phyloP scores from a whole-genome alignment of 2,113 vertebrate species.

The Centropus unirufus region DNA sequence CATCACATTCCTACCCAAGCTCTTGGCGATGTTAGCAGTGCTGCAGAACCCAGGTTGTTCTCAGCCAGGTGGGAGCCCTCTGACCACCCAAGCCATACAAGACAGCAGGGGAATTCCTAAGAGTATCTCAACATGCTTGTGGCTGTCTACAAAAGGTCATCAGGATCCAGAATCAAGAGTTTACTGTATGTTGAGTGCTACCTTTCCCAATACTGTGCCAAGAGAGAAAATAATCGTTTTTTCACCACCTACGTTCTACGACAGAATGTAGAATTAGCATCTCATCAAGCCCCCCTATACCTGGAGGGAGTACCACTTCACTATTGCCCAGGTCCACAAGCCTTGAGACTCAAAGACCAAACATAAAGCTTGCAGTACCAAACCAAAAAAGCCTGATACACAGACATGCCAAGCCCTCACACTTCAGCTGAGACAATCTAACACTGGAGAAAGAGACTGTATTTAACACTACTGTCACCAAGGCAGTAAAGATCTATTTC shows the following conservation, averaged over 20 bases:
- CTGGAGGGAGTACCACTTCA: not conserved
- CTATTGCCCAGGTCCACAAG: not conserved
- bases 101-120: not conserved
- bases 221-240: not conserved
- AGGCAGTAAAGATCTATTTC: not conserved
- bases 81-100: not conserved
- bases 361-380: not conserved
- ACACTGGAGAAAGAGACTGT: not conserved
- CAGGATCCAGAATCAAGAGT: not conserved
- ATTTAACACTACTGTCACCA: not conserved
- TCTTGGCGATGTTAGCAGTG: not conserved
- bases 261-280: not conserved
- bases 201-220: not conserved
- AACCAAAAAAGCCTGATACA: not conserved
- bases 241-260: not conserved
- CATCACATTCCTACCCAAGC: not conserved
- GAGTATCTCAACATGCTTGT: not conserved
- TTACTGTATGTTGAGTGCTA: not conserved
- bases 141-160: not conserved
- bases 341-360: not conserved
- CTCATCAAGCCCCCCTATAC: not conserved
- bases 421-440: not conserved
- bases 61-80: not conserved
- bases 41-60: not conserved
- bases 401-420: not conserved